Conservation (phyloP, 2,113 vertebrate species). For the Tupaia chinensis region DNA sequence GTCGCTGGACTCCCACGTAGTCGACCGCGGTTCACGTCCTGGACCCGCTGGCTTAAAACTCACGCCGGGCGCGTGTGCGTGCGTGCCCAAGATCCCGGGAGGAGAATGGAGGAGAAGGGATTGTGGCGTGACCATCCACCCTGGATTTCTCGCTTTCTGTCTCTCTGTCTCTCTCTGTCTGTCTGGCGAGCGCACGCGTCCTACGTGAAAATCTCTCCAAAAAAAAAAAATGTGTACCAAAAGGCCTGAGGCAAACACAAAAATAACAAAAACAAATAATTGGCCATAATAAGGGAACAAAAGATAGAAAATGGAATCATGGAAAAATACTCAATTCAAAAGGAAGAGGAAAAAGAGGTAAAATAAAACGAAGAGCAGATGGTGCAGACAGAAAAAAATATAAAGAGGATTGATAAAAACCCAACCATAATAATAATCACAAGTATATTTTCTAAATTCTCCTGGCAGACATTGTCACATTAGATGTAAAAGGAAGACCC, state of each 20-base stretch:
- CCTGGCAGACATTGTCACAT: background rate
- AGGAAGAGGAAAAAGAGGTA: background rate
- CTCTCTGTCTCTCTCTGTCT: too few relatives aligned
- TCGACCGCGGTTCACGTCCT: too few relatives aligned
- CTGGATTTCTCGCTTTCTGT: too few relatives aligned
- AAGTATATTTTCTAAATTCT: background rate
- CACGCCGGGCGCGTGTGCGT: too few relatives aligned
- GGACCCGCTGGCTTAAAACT: too few relatives aligned
- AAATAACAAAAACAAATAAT: background rate
- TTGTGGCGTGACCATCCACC: too few relatives aligned
- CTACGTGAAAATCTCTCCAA: too few relatives aligned
- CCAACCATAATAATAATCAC: background rate
- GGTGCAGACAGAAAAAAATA: background rate
- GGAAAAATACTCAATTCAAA: background rate
- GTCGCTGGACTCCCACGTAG: too few relatives aligned
- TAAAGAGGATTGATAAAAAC: background rate
- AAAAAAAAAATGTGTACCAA: too few relatives aligned
- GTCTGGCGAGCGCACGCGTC: too few relatives aligned
- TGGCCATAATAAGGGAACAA: background rate
- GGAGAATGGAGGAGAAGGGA: too few relatives aligned
- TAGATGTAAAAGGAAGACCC: background rate
- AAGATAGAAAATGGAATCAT: background rate
- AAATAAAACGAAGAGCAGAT: background rate
- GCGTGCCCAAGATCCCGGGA: too few relatives aligned
- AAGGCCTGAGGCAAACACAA: background rate